phyloP scores from a whole-genome alignment of 2,113 vertebrate genomes.

The Triplophysa siluroides region DNA sequence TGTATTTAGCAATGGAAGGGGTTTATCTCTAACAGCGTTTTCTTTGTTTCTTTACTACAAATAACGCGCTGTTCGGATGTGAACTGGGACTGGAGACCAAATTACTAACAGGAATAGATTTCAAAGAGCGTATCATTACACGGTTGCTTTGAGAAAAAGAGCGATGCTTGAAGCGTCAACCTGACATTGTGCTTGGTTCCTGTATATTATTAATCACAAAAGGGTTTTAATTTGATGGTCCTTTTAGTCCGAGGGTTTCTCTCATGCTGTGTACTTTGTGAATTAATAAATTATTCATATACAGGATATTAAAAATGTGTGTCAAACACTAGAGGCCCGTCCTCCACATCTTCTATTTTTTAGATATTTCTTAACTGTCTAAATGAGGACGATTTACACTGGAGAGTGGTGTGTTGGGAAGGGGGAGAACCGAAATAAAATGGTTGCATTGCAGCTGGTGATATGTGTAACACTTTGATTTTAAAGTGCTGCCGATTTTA shows the following conservation, averaged over 20 bases:
- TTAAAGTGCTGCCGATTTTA: neutral
- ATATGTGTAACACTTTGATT: conserved; percentile 7
- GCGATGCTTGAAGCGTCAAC: conserved; percentile 38
- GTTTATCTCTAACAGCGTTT: conserved; percentile 52
- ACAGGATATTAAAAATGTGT: conserved; percentile 61
- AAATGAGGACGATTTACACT: neutral
- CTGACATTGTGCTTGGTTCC: conserved; percentile 46
- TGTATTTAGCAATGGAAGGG: conserved; percentile 61
- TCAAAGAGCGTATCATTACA: conserved; percentile 56
- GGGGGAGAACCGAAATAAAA: conserved; percentile 18
- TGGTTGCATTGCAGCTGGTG: neutral
- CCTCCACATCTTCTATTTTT: conserved; percentile 55
- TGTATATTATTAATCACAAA: conserved; percentile 57
- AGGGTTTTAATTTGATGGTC: conserved; percentile 64
- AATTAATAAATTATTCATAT: conserved; percentile 81
- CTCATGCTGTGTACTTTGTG: conserved; percentile 70
- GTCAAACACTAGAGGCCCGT: conserved; percentile 44
- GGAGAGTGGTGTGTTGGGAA: conserved; percentile 12
- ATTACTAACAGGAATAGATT: conserved; percentile 58
- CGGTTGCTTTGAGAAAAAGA: conserved; percentile 48
- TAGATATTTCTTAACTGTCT: conserved; percentile 22
- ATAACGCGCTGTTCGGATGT: conserved; percentile 49
- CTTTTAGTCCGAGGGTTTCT: conserved; percentile 58
- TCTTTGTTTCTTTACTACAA: conserved; percentile 44
- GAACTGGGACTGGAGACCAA: conserved; percentile 64